phyloP scores from a whole-genome alignment of 2,113 vertebrate species.

The Platichthys flesus region DNA sequence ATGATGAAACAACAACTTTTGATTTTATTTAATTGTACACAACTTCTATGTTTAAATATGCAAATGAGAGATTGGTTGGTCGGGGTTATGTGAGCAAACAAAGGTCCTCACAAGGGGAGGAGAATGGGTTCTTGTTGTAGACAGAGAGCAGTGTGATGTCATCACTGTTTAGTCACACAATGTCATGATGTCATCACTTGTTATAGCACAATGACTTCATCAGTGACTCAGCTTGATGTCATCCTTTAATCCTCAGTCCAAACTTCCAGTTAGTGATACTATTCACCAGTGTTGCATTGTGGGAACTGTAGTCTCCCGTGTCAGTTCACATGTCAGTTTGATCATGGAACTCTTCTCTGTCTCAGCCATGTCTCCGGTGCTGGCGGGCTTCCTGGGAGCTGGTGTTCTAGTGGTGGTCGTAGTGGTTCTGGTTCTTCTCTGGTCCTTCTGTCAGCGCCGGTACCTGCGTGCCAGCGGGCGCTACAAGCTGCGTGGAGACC shows the following conservation, averaged over 20 bases:
- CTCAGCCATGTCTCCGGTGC: conserved; percentile 93
- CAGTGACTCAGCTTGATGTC: neutral
- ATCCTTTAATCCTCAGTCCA: too few species aligned
- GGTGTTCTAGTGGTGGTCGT: conserved; percentile 91
- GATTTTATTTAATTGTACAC: too few species aligned
- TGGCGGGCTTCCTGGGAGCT: conserved; percentile 94
- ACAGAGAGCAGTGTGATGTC: neutral
- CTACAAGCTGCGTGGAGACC: conserved; percentile 82
- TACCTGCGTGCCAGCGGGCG: conserved; percentile 85
- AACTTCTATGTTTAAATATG: too few species aligned
- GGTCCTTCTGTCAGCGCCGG: conserved; percentile 95
- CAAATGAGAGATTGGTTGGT: too few species aligned
- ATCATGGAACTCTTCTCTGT: conserved; percentile 1
- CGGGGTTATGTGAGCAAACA: too few species aligned
- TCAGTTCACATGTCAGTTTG: neutral
- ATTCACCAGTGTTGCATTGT: neutral
- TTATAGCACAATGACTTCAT: neutral
- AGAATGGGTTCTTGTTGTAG: too few species aligned
- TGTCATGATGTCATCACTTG: neutral
- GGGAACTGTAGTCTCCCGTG: neutral
- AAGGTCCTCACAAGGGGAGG: too few species aligned
- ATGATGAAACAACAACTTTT: too few species aligned
- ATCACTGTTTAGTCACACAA: neutral
- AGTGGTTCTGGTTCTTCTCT: conserved; percentile 90
- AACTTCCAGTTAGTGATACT: too few species aligned